Evolutionary conservation across 1,140 invertebrate species (phyloP), one percentile per base, ranked within the genome.

Genomic region (Listronotus oregonensis): DNA sequence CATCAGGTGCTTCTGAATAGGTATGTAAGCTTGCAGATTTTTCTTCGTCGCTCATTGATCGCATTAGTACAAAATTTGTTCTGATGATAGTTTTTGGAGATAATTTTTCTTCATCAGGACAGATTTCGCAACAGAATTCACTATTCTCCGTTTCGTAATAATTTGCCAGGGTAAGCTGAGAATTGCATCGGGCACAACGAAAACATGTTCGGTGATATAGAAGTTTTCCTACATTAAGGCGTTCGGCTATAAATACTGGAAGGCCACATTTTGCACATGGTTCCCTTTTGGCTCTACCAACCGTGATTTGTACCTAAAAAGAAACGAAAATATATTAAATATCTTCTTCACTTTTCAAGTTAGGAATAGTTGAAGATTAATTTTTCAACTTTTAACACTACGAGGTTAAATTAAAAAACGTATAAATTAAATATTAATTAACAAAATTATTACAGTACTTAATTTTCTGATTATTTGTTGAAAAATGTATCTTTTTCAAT

Each of bases 151-250:
- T 88, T 79, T 93, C 87, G 80, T 91, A 93, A 73, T 87, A 90
- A 77, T 88, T 91, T 67, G 88, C 90, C 37, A 88, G 84, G 40
- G 86, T 90, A 15, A 94, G 83, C 75, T 92, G 90, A 57, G 86
- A 85, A 34, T 82, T 79, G 75, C 93, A 96, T 47, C 91, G 88
- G 11, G 87, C 89, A 78, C 93, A 96, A 64, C 88, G 87, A 75
- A 95, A 94, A 81, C 95, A 97, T 55, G 90, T 90, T 57, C 93
- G 88, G 81, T 97, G 95, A 79, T 92, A 95, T n/a, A 94, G 84
- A 73, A 86, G 86, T 67, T 87, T 86, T 65, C 86, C 85, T 52
- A 96, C 89, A 37, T 93, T 85, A 46, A 96, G 83, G 64, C 95
- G 87, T 82, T 97, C 94, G 61, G 95, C 89, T 67, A 97, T 83